These are phyloP conservation scores for Corythornis leucogaster DNA, from an alignment of 2,797 vertebrate species.

Conservation along the genomic window DNA sequence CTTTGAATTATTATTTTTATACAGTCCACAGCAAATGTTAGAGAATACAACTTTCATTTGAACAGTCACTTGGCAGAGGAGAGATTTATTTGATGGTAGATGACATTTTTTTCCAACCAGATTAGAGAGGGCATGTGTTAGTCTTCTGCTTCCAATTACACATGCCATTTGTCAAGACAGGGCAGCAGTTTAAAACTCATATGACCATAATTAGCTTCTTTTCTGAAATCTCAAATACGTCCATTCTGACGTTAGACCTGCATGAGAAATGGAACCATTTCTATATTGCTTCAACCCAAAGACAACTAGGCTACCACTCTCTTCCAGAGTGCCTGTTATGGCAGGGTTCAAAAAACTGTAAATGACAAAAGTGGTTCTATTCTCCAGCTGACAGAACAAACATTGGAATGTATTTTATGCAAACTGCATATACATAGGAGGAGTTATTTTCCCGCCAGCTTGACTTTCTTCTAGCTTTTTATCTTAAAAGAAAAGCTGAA, in stretches of 20 bases:
- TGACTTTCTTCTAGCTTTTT: constrained; percentile 13
- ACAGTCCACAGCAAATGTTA: neutral
- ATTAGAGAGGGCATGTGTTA: neutral
- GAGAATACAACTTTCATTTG: neutral
- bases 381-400: constrained; percentile 37
- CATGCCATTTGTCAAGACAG: neutral
- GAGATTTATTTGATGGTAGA: neutral
- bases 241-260: neutral
- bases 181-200: constrained; percentile 11
- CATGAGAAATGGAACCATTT: neutral
- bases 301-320: neutral
- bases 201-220: constrained; percentile 13
- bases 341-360: neutral
- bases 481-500: constrained; percentile 32
- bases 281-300: neutral
- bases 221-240: neutral
- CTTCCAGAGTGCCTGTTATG: neutral
- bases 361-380: neutral
- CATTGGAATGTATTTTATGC: neutral
- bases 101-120: neutral
- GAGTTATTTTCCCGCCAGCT: neutral
- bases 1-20: neutral
- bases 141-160: constrained; percentile 15
- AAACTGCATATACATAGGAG: neutral
- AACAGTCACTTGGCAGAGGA: neutral